Base-by-base conservation (phyloP, 2,888 invertebrate genomes). In the Drosophila prolongata region DNA sequence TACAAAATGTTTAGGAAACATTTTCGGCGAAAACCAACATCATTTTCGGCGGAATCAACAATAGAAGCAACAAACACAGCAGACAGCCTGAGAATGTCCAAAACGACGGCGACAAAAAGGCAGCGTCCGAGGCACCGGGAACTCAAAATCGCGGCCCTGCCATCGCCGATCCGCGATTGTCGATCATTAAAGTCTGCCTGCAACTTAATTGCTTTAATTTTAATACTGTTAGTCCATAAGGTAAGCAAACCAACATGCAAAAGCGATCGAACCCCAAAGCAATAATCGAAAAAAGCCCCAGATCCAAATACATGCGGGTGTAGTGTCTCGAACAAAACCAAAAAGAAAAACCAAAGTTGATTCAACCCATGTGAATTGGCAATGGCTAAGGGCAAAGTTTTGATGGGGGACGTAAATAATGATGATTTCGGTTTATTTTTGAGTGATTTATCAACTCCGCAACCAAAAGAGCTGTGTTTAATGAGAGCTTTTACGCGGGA, bases 1-100 rank as follows among this genome's bases (percentile, higher is more conserved):
- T 87, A 87, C 80, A 92, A 90, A 92, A 91, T 92, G 92, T 92
- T 91, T 86, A 91, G 90, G 80, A 91, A 92, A 91, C 91, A 92
- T 88, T 91, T 90, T 88, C 91, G 92, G 75, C 90, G 92, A 90
- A 92, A 91, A 91, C 85, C 87, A 75, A 75, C 89, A 76, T 24
- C 89, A 76, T 24, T 54, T 55, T 24, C 50, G 46, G 14, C 38
- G 56, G 46, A 69, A 46, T 24, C 50, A 47, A 65, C 76, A 57
- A 44, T 47, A 61, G 27, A 43, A 56, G 9, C 64, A 58, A 38
- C 52, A 73, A 30, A 30, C 30, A 40, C 64, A 57, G 57, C 59
- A 62, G 73, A 52, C 78, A 83, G 80, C 87, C 78, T 74, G 84
- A 87, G 87, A 87, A 81, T 81, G 81, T 72, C 77, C 42, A 49